phyloP scores from a whole-genome alignment of 2,888 invertebrate species.

The Amphipoea lucens region DNA sequence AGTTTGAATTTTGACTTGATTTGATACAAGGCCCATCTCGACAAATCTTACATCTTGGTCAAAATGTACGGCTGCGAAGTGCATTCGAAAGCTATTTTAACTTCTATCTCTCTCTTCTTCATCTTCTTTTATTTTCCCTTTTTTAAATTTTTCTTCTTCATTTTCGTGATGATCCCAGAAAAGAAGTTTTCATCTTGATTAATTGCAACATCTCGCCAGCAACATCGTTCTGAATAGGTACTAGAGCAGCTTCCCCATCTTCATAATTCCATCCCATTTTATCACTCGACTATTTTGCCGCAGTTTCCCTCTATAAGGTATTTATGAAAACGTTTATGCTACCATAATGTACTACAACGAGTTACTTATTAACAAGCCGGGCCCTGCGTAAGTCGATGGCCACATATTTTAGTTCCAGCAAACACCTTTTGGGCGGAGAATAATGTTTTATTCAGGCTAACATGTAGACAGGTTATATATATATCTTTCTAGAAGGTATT shows the following conservation, averaged over 20 bases:
- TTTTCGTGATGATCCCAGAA: not conserved
- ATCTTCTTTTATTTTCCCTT: too few relatives aligned
- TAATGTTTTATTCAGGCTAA: slow-evolving; percentile 56
- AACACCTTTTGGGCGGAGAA: slow-evolving; percentile 13
- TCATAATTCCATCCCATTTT: slow-evolving; percentile 25
- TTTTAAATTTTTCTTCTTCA: too few relatives aligned
- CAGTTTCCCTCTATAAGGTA: not conserved
- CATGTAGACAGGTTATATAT: slow-evolving; percentile 4
- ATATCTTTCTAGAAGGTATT: slow-evolving; percentile 17
- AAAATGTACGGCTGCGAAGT: not conserved
- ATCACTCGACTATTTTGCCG: slow-evolving; percentile 12
- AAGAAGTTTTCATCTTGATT: not conserved
- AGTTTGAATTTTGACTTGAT: too few relatives aligned
- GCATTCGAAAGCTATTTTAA: not conserved
- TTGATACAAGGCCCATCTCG: not conserved
- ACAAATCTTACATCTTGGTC: not conserved
- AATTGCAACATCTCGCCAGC: not conserved
- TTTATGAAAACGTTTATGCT: slow-evolving; percentile 35
- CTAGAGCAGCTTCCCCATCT: not conserved
- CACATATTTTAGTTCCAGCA: slow-evolving; percentile 34
- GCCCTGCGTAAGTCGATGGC: slow-evolving; percentile 23
- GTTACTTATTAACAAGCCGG: slow-evolving; percentile 44
- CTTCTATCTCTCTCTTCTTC: too few relatives aligned
- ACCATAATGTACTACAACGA: not conserved
- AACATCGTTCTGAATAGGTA: not conserved